These are phyloP conservation scores for Lepidocyrtinus sp. DNA, from an alignment of 2,888 invertebrate species.

Conservation along the genomic window DNA sequence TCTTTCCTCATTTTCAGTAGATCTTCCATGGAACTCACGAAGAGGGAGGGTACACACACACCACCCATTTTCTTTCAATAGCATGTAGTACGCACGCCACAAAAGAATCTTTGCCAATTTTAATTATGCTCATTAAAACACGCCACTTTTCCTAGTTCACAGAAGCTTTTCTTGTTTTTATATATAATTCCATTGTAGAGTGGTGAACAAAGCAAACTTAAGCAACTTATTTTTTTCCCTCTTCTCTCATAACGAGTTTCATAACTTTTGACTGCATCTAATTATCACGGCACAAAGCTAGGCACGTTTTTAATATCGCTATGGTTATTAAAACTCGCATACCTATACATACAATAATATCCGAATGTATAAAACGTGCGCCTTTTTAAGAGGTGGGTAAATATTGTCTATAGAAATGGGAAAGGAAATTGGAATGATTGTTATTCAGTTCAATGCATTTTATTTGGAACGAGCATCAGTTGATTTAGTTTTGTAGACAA, in stretches of 20 bases:
- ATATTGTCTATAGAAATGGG: too few relatives aligned
- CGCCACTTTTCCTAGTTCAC: conserved; percentile 38
- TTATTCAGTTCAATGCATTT: too few relatives aligned
- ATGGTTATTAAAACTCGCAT: too few relatives aligned
- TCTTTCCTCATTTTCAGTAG: conserved; percentile 10
- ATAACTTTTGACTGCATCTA: neutral
- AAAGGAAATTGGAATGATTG: too few relatives aligned
- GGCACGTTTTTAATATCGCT: conserved; percentile 10
- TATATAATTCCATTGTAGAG: too few relatives aligned
- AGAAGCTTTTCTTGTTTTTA: neutral
- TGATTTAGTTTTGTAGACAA: too few relatives aligned
- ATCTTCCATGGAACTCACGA: neutral
- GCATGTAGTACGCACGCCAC: conserved; percentile 32
- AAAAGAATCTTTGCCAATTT: conserved; percentile 52
- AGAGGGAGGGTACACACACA: neutral
- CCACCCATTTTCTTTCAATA: conserved; percentile 16
- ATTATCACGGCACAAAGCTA: neutral
- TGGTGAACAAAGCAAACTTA: too few relatives aligned
- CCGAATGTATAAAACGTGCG: too few relatives aligned
- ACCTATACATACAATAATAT: too few relatives aligned
- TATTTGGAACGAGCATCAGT: too few relatives aligned
- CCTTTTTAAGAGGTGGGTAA: too few relatives aligned
- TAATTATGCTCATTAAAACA: conserved; percentile 67
- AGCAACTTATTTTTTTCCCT: too few relatives aligned
- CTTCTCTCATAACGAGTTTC: conserved; percentile 1